Conservation (phyloP, 2,797 vertebrate genomes). For the Takifugu ocellatus region DNA sequence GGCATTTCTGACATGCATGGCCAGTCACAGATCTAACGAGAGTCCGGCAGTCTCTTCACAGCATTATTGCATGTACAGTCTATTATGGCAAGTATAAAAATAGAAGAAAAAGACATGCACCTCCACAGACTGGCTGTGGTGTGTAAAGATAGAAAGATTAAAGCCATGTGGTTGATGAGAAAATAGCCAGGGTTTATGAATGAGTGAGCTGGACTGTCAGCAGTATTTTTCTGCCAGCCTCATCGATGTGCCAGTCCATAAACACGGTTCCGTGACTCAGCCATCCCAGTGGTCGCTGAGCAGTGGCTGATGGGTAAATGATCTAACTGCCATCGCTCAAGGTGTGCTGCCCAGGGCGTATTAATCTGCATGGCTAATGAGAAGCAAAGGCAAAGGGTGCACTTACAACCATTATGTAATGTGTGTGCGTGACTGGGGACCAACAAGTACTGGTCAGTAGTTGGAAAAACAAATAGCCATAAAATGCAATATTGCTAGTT, state of each 20-base stretch:
- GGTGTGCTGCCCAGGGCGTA: conserved; percentile 61
- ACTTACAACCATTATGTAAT: conserved; percentile 60
- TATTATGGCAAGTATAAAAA: conserved; percentile 17
- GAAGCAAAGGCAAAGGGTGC: conserved; percentile 47
- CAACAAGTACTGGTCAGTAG: too few species aligned
- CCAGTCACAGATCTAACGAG: conserved; percentile 25
- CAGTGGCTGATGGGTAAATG: conserved; percentile 63
- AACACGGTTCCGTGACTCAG: conserved; percentile 58
- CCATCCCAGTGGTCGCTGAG: conserved; percentile 45
- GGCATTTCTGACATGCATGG: conserved; percentile 16
- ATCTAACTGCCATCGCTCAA: conserved; percentile 66
- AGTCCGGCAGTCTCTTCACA: conserved; percentile 25
- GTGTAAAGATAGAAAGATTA: conserved; percentile 31
- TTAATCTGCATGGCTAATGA: conserved; percentile 73
- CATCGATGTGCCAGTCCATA: conserved; percentile 54
- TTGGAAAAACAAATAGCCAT: background rate
- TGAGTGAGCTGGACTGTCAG: conserved; percentile 11
- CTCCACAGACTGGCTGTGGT: conserved; percentile 25
- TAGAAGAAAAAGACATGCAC: conserved; percentile 20
- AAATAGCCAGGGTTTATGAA: conserved; percentile 8
- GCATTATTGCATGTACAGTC: conserved; percentile 24
- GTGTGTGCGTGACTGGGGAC: background rate
- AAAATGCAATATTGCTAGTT: background rate
- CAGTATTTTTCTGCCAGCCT: conserved; percentile 14
- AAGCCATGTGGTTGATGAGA: conserved; percentile 4